Evolutionary conservation across 2,113 vertebrate genomes (phyloP).

Genomic region (Dinomys branickii): DNA sequence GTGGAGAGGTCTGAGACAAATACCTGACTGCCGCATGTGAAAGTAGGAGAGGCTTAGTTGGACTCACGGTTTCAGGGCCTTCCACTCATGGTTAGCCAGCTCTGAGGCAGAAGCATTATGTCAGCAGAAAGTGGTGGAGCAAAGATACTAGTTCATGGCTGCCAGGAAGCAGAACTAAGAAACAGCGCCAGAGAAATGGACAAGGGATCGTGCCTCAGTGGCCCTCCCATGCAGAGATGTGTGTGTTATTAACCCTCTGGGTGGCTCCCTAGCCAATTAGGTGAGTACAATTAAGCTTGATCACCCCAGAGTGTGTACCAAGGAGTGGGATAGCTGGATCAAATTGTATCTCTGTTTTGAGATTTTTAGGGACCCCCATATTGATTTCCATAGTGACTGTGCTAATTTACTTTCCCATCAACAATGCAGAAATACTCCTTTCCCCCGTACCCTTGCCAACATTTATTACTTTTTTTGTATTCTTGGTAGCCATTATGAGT

Average conservation of each 20-base stretch:
- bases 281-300: background rate
- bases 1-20: background rate
- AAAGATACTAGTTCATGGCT: background rate
- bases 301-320: background rate
- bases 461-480: background rate
- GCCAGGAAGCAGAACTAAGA: background rate
- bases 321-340: background rate
- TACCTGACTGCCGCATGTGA: background rate
- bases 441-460: background rate
- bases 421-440: background rate
- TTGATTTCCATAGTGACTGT: background rate
- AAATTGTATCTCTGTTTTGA: background rate
- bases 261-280: background rate
- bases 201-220: background rate
- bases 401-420: background rate
- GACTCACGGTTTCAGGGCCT: background rate
- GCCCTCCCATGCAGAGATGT: background rate
- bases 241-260: background rate
- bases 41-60: background rate
- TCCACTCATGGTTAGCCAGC: background rate
- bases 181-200: background rate
- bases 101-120: background rate
- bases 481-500: background rate
- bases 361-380: background rate
- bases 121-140: background rate